Evolutionary conservation across 2,113 vertebrate species (phyloP).

Genomic region (Carettochelys insculpta): DNA sequence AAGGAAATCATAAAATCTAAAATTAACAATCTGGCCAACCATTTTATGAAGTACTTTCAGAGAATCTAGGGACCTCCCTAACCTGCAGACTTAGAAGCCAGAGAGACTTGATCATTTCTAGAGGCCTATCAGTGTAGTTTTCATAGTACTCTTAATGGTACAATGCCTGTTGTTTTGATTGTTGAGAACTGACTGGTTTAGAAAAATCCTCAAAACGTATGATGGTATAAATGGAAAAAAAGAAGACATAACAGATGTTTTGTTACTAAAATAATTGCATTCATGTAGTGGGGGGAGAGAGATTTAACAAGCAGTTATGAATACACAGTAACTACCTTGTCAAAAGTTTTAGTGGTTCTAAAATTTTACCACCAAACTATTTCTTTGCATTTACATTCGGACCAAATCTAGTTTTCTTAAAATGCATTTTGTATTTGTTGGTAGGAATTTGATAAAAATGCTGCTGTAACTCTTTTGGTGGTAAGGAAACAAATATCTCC

Average conservation of each 20-base stretch:
- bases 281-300: not conserved
- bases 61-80: not conserved
- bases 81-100: not conserved
- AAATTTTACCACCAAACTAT: fast-evolving
- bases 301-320: fast-evolving
- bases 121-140: not conserved
- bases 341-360: not conserved
- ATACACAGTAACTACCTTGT: not conserved
- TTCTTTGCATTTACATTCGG: not conserved
- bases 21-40: not conserved
- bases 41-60: not conserved
- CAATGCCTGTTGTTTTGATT: not conserved
- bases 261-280: not conserved
- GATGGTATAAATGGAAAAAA: not conserved
- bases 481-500: not conserved
- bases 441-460: not conserved
- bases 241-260: not conserved
- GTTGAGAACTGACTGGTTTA: not conserved
- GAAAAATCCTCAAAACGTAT: not conserved
- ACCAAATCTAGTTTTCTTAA: not conserved
- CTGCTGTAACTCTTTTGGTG: not conserved
- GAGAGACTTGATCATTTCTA: fast-evolving
- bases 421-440: not conserved
- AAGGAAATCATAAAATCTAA: not conserved
- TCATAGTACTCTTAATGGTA: not conserved